Evolutionary conservation across 2,888 invertebrate genomes (phyloP).

Genomic region (Cheilosia soror): DNA sequence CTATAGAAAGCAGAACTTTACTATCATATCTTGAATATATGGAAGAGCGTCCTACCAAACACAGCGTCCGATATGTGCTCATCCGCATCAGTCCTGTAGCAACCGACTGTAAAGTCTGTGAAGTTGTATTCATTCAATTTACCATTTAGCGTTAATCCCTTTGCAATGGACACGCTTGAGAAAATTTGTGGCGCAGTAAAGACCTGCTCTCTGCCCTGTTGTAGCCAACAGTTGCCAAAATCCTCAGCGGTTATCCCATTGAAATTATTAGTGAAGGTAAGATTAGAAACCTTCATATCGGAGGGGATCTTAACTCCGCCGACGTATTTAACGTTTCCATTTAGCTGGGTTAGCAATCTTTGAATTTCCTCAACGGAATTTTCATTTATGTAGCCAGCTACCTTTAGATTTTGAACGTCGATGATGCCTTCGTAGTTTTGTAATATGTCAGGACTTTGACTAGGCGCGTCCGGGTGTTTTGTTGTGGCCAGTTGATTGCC

Average conservation of each 20-base stretch:
- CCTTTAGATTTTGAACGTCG: constrained; percentile 82
- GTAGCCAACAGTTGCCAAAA: constrained; percentile 83
- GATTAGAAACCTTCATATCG: constrained; percentile 81
- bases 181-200: constrained; percentile 80
- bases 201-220: constrained; percentile 80
- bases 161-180: constrained; percentile 73
- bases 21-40: neutral
- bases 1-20: constrained; percentile 68
- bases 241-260: constrained; percentile 83
- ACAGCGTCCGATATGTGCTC: constrained; percentile 83
- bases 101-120: constrained; percentile 83
- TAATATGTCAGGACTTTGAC: constrained; percentile 76
- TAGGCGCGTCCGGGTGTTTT: constrained; percentile 71
- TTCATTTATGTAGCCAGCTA: constrained; percentile 79
- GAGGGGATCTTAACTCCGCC: constrained; percentile 80
- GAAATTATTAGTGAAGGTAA: constrained; percentile 82
- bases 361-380: constrained; percentile 78
- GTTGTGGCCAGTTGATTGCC: constrained; percentile 61
- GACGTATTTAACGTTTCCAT: constrained; percentile 81
- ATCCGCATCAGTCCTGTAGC: constrained; percentile 84
- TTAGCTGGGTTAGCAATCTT: constrained; percentile 78
- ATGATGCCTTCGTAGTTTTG: constrained; percentile 79
- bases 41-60: constrained; percentile 81
- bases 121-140: constrained; percentile 84
- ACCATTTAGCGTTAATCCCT: constrained; percentile 78